Conservation (phyloP, 2,888 invertebrate genomes). For the Neuroscelio doddi region DNA sequence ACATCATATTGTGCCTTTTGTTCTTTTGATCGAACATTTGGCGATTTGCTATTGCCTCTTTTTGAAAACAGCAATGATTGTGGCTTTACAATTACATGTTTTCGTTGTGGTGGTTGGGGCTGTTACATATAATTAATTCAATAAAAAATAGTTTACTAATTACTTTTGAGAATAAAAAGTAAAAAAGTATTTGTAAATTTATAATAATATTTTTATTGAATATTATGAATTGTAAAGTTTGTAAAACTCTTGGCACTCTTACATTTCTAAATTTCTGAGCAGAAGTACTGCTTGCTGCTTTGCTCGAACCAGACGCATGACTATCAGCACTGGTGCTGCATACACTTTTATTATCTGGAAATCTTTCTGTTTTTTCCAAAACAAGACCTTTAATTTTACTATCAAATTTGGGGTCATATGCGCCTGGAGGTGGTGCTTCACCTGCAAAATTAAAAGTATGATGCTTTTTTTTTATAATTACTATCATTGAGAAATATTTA, state of each 20-base stretch:
- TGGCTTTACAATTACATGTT: constrained; percentile 51
- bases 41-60: constrained; percentile 29
- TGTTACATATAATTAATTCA: constrained; percentile 10
- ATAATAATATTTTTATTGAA: constrained; percentile 3
- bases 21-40: constrained; percentile 25
- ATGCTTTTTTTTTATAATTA: too few relatives aligned
- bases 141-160: too few relatives aligned
- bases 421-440: constrained; percentile 74
- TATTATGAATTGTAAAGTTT: neutral
- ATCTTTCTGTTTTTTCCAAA: constrained; percentile 69
- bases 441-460: constrained; percentile 60
- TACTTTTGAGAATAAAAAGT: constrained; percentile 10
- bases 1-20: too few relatives aligned
- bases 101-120: constrained; percentile 61
- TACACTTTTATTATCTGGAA: constrained; percentile 67
- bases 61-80: constrained; percentile 18
- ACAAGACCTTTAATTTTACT: constrained; percentile 68
- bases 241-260: constrained; percentile 31
- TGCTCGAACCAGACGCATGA: constrained; percentile 57
- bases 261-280: constrained; percentile 56
- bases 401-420: constrained; percentile 73
- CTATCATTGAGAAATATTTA: too few relatives aligned
- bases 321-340: constrained; percentile 63
- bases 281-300: constrained; percentile 44
- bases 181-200: constrained; percentile 5